Conservation (phyloP, 2,113 vertebrate genomes). For the Uria aalge region DNA sequence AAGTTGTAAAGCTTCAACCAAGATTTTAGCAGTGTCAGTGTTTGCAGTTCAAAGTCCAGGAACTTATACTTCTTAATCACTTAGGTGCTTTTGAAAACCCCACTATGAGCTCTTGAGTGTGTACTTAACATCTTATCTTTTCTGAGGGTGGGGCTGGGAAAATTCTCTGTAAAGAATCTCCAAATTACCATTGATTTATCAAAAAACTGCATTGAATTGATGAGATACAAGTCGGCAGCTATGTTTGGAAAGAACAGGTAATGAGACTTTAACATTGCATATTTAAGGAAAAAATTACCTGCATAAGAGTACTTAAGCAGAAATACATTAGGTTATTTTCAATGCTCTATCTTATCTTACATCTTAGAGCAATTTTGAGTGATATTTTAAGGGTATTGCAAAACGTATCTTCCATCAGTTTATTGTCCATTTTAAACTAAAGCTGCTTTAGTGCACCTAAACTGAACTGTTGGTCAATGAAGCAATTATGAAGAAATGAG, state of each 20-base stretch:
- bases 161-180: neutral
- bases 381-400: neutral
- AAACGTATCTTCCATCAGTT: neutral
- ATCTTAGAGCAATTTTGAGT: neutral
- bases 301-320: neutral
- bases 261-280: neutral
- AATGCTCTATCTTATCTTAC: neutral
- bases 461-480: neutral
- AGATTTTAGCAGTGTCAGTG: neutral
- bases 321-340: neutral
- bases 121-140: neutral
- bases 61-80: neutral
- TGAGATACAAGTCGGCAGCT: neutral
- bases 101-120: neutral
- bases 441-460: neutral
- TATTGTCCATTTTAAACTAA: neutral
- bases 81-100: neutral
- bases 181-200: neutral
- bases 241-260: neutral
- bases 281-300: neutral
- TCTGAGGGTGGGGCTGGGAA: neutral
- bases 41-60: slow-evolving; percentile 39
- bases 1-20: neutral
- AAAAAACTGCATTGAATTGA: neutral
- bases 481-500: neutral